Evolutionary conservation across 92 coral and sea anemone species (phyloP), one percentile per base, ranked within the genome.

Genomic region (Montipora capitata): DNA sequence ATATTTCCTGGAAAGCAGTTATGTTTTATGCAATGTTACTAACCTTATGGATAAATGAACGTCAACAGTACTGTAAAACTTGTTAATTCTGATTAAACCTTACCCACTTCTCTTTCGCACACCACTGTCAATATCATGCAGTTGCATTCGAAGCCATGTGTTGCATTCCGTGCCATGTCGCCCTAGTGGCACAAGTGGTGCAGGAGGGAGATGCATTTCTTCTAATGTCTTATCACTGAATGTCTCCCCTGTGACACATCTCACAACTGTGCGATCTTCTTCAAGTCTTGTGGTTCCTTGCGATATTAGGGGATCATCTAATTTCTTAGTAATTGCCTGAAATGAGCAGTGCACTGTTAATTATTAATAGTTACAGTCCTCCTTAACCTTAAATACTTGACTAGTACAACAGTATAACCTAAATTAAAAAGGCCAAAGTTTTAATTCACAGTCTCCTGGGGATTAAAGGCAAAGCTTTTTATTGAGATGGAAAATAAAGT

Each of bases 141-240:
- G 81, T 20, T 96, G 96, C 99, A 98, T 98, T 84, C 98, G 80
- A 1, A 96, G 94, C 99, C 99, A 98, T 14, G 98, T 98, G 67
- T 84, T 94, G 62, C 98, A 94, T 65, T 93, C 86, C 0, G 98
- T 94, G 3, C 97, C 96, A 16, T 96, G 98, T 45, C 99, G 94
- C 39, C 99, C 99, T 8, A 96, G 97, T 12, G 99, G 99, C 39
- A 98, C 98, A 18, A 98, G 81, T 4, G 99, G 99, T 10, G 94
- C 70, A 3, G 95, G 91, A 43, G 98, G 99, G n/a, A 94, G 92
- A 62, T 63, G 91, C 44, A 90, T 67, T 48, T 92, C 92, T 54
- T 90, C 97, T 10, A 98, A 74, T 66, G 94, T 95, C 61, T 85
- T 87, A 20, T 95, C 94, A 73, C 89, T 80, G 45, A 87, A 81